phyloP scores from a whole-genome alignment of 2,113 vertebrate genomes.

The Macrotus californicus region DNA sequence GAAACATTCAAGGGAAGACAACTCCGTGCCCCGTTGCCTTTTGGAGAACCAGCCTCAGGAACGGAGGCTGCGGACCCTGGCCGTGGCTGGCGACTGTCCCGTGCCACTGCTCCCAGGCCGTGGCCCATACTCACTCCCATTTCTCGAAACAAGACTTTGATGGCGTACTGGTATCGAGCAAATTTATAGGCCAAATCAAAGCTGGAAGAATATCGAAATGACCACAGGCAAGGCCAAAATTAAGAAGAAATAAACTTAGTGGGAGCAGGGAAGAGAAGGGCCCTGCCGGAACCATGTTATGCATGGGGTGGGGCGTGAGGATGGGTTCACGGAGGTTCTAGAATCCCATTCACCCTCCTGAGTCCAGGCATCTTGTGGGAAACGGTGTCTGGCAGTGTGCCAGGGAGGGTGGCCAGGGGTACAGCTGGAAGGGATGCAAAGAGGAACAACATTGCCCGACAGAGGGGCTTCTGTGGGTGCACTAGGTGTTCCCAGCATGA shows the following conservation, averaged over 20 bases:
- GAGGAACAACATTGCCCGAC: neutral
- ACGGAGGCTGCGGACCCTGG: rapidly evolving
- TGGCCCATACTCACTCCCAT: rapidly evolving
- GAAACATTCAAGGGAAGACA: rapidly evolving
- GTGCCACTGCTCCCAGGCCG: neutral
- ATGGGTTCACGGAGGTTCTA: neutral
- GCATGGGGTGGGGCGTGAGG: rapidly evolving
- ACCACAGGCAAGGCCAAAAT: neutral
- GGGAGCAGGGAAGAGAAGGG: neutral
- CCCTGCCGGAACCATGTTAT: rapidly evolving
- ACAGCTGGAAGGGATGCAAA: rapidly evolving
- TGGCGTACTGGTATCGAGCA: neutral
- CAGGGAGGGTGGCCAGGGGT: neutral
- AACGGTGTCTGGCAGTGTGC: rapidly evolving
- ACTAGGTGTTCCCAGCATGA: neutral
- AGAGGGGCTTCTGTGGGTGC: neutral
- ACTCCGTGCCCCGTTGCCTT: rapidly evolving
- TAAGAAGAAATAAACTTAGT: too few relatives aligned
- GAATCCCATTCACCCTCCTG: rapidly evolving
- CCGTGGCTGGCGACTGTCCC: rapidly evolving
- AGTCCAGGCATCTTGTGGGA: rapidly evolving
- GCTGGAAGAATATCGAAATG: neutral
- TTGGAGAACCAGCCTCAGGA: neutral
- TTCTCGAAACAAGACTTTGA: neutral
- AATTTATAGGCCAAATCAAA: neutral